Conservation (phyloP, 2,797 vertebrate genomes). For the Brachymystax lenok region DNA sequence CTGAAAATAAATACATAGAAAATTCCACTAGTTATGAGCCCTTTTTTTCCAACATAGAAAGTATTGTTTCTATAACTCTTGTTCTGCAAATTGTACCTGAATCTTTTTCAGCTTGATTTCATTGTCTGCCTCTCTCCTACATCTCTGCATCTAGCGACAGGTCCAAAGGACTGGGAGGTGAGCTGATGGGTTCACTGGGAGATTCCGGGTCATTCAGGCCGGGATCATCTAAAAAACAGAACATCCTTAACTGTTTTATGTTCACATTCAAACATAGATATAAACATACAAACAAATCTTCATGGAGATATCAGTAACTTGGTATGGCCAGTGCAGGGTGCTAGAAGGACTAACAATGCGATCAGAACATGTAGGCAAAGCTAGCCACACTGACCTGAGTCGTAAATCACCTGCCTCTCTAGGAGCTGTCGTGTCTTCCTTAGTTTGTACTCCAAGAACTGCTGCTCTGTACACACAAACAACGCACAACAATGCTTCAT, state of each 20-base stretch:
- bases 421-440: conserved; percentile 21
- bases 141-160: conserved; percentile 3
- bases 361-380: not conserved
- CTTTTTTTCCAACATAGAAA: not conserved
- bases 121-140: not conserved
- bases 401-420: not conserved
- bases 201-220: not conserved
- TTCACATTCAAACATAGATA: not conserved
- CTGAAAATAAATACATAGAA: not conserved
- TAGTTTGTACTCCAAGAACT: conserved; percentile 34
- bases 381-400: conserved; percentile 20
- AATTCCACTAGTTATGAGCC: not conserved
- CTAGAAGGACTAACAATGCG: not conserved
- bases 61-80: not conserved
- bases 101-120: not conserved
- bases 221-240: not conserved
- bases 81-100: not conserved
- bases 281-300: not conserved
- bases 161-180: not conserved
- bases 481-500: not conserved
- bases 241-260: not conserved
- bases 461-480: conserved; percentile 29
- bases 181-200: not conserved
- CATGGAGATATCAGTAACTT: conserved; percentile 19
- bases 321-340: conserved; percentile 9